These are phyloP conservation scores for Chamaetylas fuelleborni DNA, from an alignment of 2,113 vertebrate genomes.

Conservation along the genomic window DNA sequence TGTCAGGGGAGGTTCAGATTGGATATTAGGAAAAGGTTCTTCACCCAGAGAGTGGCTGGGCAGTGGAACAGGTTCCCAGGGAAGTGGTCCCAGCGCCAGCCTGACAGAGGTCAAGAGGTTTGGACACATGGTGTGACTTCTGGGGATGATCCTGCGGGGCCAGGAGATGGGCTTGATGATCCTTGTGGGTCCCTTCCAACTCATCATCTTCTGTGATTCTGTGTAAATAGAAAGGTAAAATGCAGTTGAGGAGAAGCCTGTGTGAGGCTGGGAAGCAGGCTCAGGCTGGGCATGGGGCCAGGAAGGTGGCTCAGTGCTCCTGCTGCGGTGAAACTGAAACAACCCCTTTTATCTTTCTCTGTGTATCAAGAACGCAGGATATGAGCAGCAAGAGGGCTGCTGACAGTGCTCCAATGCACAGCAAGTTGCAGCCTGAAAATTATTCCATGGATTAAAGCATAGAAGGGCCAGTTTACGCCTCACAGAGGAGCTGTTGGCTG, in stretches of 20 bases:
- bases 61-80: neutral
- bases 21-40: neutral
- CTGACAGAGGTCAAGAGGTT: neutral
- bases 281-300: neutral
- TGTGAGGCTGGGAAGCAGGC: neutral
- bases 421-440: neutral
- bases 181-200: neutral
- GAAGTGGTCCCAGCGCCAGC: neutral
- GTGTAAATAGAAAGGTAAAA: neutral
- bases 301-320: neutral
- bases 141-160: neutral
- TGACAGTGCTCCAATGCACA: neutral
- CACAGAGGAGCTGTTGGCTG: slow-evolving; percentile 57
- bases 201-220: neutral
- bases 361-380: neutral
- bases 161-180: neutral
- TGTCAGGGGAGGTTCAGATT: neutral
- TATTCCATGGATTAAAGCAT: neutral
- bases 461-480: neutral
- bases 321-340: rapidly evolving
- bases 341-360: neutral
- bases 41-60: neutral
- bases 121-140: neutral
- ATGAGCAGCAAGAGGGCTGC: neutral
- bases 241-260: neutral